Base-by-base conservation (phyloP, 1,140 invertebrate genomes). In the Brachionus rotundiformis region DNA sequence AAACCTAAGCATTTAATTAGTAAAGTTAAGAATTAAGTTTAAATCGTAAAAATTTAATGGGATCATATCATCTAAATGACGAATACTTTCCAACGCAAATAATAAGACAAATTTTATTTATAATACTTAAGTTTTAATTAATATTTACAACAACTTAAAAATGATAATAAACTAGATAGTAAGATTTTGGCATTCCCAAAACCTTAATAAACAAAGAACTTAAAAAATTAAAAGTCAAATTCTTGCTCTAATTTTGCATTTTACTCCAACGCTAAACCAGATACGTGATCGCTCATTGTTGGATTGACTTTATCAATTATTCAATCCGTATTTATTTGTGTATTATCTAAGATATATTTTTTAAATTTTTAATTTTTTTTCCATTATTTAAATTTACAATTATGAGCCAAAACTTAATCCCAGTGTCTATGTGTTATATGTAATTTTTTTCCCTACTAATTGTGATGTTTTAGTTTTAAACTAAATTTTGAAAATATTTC, bases 21-120 rank as follows among this genome's bases (percentile, higher is more conserved):
- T 41, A 73, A 73, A 73, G 68, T 73, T 73, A 73, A 73, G 68
- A 73, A 41, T 73, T 73, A 73, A 44, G 36, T 44, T 73, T 73
- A 44, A 73, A 23, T 73, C 39, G 68, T 27, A 73, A 73, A 41
- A 73, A 73, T 44, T 31, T 41, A 44, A 25, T 44, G 33, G 39
- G 68, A 73, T 73, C 68, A 73, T 68, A 68, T 68, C 63, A 68
- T 68, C 16, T 68, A 73, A 73, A 73, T 31, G 68, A 73, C 68
- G 33, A 73, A 73, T 44, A 44, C 19, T 73, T 73, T 73, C 23
- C 19, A 41, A 31, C 44, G 16, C 16, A 36, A 33, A 19, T 19
- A 33, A 68, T 7, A 63, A 36, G 16, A 68, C 3, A 73, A 44
- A 25, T 31, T 73, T 73, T 73, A 73, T 73, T 73, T 73, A 44